phyloP scores from a whole-genome alignment of 2,888 invertebrate genomes.

The Drosophila falleni region DNA sequence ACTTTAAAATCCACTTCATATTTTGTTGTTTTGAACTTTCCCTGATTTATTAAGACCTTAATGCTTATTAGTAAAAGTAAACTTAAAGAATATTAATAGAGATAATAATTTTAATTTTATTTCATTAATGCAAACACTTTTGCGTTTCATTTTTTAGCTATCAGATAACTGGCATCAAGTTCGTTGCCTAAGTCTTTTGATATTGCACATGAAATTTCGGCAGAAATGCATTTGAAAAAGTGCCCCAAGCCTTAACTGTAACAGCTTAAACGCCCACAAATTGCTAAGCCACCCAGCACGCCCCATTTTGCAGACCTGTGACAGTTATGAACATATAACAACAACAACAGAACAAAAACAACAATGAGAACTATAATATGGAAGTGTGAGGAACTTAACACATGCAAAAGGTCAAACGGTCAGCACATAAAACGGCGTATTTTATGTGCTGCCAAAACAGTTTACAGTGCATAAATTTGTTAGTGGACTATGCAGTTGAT shows the following conservation, averaged over 20 bases:
- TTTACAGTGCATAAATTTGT: slow-evolving; percentile 67
- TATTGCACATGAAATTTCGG: slow-evolving; percentile 20
- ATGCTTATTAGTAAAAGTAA: too few relatives aligned
- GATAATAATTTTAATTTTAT: slow-evolving; percentile 1
- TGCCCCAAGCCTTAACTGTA: slow-evolving; percentile 50
- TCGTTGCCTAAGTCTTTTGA: slow-evolving; percentile 63
- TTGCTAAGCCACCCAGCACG: slow-evolving; percentile 54
- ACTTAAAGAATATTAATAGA: neutral
- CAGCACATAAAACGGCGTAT: slow-evolving; percentile 67
- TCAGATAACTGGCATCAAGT: slow-evolving; percentile 30
- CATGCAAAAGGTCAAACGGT: slow-evolving; percentile 72
- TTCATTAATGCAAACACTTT: slow-evolving; percentile 22
- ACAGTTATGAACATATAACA: slow-evolving; percentile 52
- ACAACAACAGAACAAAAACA: slow-evolving; percentile 7
- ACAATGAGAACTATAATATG: slow-evolving; percentile 13
- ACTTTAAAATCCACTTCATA: too few relatives aligned
- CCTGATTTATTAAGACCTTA: too few relatives aligned
- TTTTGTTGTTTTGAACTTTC: too few relatives aligned
- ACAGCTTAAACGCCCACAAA: slow-evolving; percentile 46
- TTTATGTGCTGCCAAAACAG: slow-evolving; percentile 70
- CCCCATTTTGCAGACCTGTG: slow-evolving; percentile 51
- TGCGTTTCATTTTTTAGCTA: slow-evolving; percentile 2
- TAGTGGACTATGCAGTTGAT: slow-evolving; percentile 57
- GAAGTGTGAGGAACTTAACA: slow-evolving; percentile 53
- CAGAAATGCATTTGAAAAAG: slow-evolving; percentile 15